phyloP scores from a whole-genome alignment of 2,113 vertebrate genomes.

The Salvelinus fontinalis region DNA sequence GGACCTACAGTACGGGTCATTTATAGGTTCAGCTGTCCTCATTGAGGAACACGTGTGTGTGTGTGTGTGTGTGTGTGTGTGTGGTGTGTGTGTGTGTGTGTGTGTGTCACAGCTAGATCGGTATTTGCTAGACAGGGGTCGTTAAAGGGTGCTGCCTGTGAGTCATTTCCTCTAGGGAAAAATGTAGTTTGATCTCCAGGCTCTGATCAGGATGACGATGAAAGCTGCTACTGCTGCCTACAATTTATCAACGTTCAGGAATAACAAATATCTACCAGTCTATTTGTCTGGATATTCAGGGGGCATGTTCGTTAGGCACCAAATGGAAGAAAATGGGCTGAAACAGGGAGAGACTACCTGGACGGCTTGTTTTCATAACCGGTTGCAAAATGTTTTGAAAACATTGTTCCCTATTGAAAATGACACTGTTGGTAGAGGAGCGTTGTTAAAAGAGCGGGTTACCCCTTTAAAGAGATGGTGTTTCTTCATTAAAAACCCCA shows the following conservation, averaged over 20 bases:
- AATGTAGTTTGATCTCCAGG: background rate
- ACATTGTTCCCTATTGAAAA: too few species aligned
- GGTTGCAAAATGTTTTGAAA: too few species aligned
- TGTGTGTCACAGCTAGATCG: background rate
- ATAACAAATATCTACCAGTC: background rate
- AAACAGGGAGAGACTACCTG: too few species aligned
- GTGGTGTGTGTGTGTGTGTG: background rate
- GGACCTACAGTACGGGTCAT: background rate
- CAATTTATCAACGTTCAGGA: background rate
- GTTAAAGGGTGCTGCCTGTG: background rate
- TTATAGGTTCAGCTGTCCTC: background rate
- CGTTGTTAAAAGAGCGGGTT: too few species aligned
- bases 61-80: conserved; percentile 22
- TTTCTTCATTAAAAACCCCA: background rate
- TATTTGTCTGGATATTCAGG: too few species aligned
- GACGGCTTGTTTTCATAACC: too few species aligned
- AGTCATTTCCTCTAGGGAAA: background rate
- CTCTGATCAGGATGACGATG: background rate
- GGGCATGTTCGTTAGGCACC: too few species aligned
- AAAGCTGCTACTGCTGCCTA: background rate
- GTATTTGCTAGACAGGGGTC: background rate
- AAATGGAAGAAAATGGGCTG: too few species aligned
- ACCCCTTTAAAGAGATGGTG: too few species aligned
- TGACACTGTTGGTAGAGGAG: too few species aligned
- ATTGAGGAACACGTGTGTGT: background rate